Evolutionary conservation across 2,888 invertebrate genomes (phyloP), one percentile per base, ranked within the genome.

Genomic region (Pollenia amentaria): DNA sequence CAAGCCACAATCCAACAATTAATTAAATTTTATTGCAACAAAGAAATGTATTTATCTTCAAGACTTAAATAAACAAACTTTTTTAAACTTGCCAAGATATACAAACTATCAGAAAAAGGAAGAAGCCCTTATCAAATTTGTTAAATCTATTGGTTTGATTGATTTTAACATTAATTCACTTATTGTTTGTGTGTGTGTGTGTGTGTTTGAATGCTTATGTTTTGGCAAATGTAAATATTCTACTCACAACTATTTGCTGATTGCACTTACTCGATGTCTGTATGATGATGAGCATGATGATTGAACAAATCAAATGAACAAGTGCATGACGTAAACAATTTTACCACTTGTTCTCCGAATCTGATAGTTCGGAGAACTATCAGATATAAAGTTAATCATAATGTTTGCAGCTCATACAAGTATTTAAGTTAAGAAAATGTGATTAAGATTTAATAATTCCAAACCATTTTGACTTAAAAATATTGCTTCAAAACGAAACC

Each of bases 321-420:
- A 76, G 42, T 76, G n/a, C 42, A 76, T 76, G 64, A 42, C 65
- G 76, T 67, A 67, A 55, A 77, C 55, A 77, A 16, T 77, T 70
- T 77, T 48, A 64, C 48, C 44, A 57, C 72, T 72, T 84, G 57
- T 78, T 42, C 42, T 57, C 44, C n/a, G 44, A 72, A n/a, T n/a
- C n/a, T n/a, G n/a, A n/a, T n/a, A n/a, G 67, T 46, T 10, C 11
- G 7, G 18, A 14, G 8, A 29, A 46, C 9, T 51, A 18, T 9
- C 46, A 16, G 48, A 16, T 51, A 51, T 29, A 62, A 14, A 10
- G 48, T 40, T 62, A 10, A 14, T 48, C 2, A 12, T 3, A 0
- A 12, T 14, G 4, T 62, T 40, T 75, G 60, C 7, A 75, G 46
- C 46, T 9, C 10, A 44, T 53, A 11, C 21, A 11, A 3, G 2